phyloP scores from a whole-genome alignment of 2,113 vertebrate genomes.

The Hippocampus mohnikei region DNA sequence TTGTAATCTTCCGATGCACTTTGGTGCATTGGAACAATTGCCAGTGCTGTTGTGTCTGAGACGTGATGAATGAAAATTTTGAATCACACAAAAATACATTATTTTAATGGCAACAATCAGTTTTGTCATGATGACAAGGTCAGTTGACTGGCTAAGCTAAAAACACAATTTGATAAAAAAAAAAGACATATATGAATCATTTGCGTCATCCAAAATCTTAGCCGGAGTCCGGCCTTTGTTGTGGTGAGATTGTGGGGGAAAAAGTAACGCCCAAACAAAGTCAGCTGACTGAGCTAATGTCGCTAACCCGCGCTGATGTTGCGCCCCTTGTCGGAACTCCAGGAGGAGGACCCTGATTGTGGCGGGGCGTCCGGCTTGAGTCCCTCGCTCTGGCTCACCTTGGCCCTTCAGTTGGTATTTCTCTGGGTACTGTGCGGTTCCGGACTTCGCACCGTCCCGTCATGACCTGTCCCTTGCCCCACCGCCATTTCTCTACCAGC shows the following conservation, averaged over 20 bases:
- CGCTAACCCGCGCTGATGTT: neutral
- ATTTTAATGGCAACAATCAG: neutral
- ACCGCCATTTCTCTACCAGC: conserved; percentile 39
- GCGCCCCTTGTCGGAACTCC: conserved; percentile 30
- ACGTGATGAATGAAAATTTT: neutral
- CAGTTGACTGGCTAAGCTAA: neutral
- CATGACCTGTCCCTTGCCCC: conserved; percentile 75
- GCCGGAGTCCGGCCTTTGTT: neutral
- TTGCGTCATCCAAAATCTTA: neutral
- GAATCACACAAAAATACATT: neutral
- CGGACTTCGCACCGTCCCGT: conserved; percentile 69
- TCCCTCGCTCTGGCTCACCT: conserved; percentile 80
- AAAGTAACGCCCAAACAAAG: neutral
- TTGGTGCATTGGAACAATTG: neutral
- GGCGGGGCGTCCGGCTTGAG: conserved; percentile 85
- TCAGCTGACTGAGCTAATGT: neutral
- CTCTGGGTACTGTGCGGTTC: conserved; percentile 85
- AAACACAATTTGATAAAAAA: neutral
- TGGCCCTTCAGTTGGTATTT: conserved; percentile 80
- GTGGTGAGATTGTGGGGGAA: neutral
- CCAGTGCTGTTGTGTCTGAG: neutral
- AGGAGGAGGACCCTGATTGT: conserved; percentile 88
- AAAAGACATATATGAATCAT: neutral
- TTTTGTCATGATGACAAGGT: too few species aligned
- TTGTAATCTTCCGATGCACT: conserved; percentile 16